phyloP scores from a whole-genome alignment of 2,888 invertebrate species.

The Pachymerium ferrugineum region DNA sequence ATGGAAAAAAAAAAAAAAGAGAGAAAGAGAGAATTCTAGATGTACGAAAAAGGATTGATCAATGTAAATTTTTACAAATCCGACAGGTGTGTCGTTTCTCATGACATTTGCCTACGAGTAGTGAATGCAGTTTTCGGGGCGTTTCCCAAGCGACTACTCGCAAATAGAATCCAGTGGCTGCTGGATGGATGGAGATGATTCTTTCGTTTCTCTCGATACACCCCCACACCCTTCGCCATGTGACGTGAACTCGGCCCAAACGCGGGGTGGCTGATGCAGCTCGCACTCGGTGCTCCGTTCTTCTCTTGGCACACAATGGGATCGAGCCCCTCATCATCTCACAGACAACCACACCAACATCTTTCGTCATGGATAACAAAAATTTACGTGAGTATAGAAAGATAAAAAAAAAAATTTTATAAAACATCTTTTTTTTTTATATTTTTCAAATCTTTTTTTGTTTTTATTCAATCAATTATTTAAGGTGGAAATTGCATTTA shows the following conservation, averaged over 20 bases:
- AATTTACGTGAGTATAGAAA: no score
- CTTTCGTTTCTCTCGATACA: neutral
- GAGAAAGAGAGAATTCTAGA: no score
- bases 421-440: no score
- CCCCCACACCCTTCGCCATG: neutral
- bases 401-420: no score
- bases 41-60: no score
- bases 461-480: no score
- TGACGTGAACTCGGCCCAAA: neutral
- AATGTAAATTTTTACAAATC: no score
- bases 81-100: neutral
- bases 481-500: no score
- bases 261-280: neutral
- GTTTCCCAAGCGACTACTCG: neutral
- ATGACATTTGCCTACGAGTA: neutral
- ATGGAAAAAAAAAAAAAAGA: no score
- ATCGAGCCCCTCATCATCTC: neutral
- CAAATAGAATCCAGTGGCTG: neutral
- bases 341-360: neutral
- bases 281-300: conserved; percentile 2
- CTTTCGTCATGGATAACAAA: neutral
- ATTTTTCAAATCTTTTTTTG: no score
- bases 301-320: neutral
- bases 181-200: neutral
- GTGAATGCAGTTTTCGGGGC: neutral